These are phyloP conservation scores for Myioborus miniatus DNA, from an alignment of 2,797 vertebrate genomes.

Conservation along the genomic window DNA sequence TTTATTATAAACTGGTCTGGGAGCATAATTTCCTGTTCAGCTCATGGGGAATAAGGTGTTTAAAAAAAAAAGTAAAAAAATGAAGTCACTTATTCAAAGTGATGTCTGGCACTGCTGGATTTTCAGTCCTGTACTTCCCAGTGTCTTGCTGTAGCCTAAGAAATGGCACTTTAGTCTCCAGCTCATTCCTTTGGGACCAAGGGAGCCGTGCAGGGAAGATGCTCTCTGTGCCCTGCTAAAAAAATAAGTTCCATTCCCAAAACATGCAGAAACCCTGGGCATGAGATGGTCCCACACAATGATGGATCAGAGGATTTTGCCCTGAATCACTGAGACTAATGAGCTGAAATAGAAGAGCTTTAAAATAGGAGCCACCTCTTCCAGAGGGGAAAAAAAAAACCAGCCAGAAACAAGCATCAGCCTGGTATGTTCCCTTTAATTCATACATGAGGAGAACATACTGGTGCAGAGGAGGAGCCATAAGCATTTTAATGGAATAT, in stretches of 20 bases:
- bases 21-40: neutral
- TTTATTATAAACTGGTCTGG: neutral
- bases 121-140: neutral
- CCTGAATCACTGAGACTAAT: neutral
- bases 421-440: neutral
- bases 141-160: neutral
- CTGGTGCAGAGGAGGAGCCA: neutral
- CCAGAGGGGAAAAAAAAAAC: neutral
- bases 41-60: neutral
- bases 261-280: neutral
- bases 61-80: neutral
- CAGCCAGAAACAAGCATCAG: neutral
- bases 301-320: neutral
- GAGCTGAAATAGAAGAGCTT: neutral
- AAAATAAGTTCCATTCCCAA: neutral
- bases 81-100: neutral
- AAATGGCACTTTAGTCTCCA: neutral
- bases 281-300: neutral
- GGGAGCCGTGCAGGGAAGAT: neutral
- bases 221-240: neutral
- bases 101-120: neutral
- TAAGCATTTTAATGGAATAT: neutral
- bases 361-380: neutral
- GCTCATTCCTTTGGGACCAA: neutral
- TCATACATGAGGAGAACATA: neutral